These are phyloP conservation scores for Volucella inflata DNA, from an alignment of 2,888 invertebrate genomes.

Conservation along the genomic window DNA sequence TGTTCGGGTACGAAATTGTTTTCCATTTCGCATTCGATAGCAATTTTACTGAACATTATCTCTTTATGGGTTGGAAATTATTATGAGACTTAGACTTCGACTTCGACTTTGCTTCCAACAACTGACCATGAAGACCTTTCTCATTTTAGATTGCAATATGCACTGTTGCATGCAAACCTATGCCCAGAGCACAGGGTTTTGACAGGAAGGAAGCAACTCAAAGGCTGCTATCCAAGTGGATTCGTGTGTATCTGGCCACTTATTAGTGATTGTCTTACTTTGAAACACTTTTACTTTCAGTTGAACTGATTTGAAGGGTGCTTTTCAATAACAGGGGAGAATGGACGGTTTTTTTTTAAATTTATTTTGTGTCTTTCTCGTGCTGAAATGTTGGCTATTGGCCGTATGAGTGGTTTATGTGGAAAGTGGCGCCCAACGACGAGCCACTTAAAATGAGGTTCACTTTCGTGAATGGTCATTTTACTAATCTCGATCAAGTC, in stretches of 20 bases:
- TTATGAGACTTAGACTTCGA: slow-evolving; percentile 15
- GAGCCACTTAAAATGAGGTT: slow-evolving; percentile 35
- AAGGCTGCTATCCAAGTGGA: neutral
- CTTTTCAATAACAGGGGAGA: neutral
- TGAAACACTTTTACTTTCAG: slow-evolving; percentile 58
- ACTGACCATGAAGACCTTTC: slow-evolving; percentile 12
- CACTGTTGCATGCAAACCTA: slow-evolving; percentile 13
- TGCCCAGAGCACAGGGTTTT: slow-evolving; percentile 22
- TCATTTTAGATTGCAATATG: neutral
- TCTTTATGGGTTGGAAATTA: slow-evolving; percentile 40
- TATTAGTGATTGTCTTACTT: slow-evolving; percentile 47
- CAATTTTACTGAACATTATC: slow-evolving; percentile 37
- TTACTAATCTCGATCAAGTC: slow-evolving; percentile 40
- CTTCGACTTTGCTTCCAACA: too few relatives aligned
- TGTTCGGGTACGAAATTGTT: neutral
- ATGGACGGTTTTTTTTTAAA: neutral
- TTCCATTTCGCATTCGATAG: slow-evolving; percentile 37
- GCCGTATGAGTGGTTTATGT: slow-evolving; percentile 38
- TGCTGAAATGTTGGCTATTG: slow-evolving; percentile 29
- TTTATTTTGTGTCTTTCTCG: neutral
- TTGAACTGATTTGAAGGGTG: slow-evolving; percentile 50
- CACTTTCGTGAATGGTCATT: slow-evolving; percentile 64
- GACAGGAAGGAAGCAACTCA: slow-evolving; percentile 65
- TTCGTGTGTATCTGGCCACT: slow-evolving; percentile 40
- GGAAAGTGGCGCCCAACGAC: slow-evolving; percentile 48